Conservation (phyloP, 1,140 invertebrate genomes). For the Cyclargus thomasi region DNA sequence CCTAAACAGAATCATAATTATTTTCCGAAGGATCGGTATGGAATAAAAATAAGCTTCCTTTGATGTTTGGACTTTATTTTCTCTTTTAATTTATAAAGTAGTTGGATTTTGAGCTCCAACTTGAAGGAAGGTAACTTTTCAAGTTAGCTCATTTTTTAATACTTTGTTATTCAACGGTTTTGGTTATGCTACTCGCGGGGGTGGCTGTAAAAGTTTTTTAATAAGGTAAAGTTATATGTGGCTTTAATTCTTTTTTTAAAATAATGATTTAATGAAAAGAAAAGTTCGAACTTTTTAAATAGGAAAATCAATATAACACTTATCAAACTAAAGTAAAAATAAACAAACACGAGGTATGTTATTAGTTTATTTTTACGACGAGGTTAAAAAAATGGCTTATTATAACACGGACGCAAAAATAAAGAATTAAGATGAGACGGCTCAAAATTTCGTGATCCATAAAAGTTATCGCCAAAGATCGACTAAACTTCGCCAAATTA, state of each 20-base stretch:
- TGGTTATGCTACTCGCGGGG: neutral
- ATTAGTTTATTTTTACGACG: no score
- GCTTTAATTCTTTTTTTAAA: neutral
- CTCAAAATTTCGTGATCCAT: neutral
- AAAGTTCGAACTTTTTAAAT: no score
- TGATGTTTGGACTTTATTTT: neutral
- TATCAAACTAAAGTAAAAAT: no score
- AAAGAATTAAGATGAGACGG: neutral
- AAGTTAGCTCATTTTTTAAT: neutral
- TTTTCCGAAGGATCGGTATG: neutral
- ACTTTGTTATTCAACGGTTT: neutral
- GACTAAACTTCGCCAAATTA: constrained; percentile 6
- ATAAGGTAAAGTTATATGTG: neutral
- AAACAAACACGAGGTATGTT: no score
- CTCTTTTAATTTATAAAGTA: neutral
- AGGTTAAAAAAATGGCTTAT: no score
- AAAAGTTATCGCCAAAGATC: constrained; percentile 12
- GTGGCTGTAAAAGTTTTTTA: neutral
- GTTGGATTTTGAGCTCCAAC: neutral
- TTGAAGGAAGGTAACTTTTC: neutral
- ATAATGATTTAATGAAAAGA: no score
- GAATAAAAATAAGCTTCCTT: neutral
- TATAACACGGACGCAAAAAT: neutral
- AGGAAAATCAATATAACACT: no score
- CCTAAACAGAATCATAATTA: neutral